Evolutionary conservation across 2,113 vertebrate species (phyloP).

Genomic region (Corapipo altera): DNA sequence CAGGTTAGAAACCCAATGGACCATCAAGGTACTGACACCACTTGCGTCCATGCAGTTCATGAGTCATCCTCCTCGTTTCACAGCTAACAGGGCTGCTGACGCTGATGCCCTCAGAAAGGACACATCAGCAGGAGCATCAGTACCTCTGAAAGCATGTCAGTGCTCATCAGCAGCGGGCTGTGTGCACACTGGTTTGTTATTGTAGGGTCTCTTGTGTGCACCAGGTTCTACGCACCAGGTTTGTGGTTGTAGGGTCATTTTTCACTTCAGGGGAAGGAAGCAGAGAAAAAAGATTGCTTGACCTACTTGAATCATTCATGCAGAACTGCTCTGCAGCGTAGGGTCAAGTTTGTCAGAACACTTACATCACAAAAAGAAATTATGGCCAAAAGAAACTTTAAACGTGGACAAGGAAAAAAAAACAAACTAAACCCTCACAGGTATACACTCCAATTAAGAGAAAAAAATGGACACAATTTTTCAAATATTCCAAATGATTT

Average conservation of each 20-base stretch:
- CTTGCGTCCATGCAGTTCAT: not conserved
- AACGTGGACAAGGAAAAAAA: not conserved
- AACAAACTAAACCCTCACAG: not conserved
- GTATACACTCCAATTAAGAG: not conserved
- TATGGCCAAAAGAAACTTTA: not conserved
- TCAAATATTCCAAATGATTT: not conserved
- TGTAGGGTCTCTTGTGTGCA: not conserved
- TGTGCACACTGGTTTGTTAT: not conserved
- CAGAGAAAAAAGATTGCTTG: not conserved
- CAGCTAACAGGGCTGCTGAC: slow-evolving; percentile 15
- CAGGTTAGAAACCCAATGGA: not conserved
- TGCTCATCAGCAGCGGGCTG: not conserved
- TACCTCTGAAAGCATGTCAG: not conserved
- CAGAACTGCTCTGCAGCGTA: not conserved
- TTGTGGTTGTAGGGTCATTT: not conserved
- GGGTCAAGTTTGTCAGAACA: slow-evolving; percentile 23
- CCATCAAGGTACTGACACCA: not conserved
- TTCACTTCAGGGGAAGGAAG: not conserved
- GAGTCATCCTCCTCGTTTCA: slow-evolving; percentile 19
- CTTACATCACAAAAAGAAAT: not conserved
- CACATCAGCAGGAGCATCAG: not conserved
- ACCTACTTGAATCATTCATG: slow-evolving; percentile 2
- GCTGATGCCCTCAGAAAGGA: slow-evolving; percentile 7
- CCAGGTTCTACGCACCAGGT: accelerated
- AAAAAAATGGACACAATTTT: not conserved